These are phyloP conservation scores for Zoroaster sp. DNA, from an alignment of 53 echinoderm and acorn worm genomes.

Conservation along the genomic window DNA sequence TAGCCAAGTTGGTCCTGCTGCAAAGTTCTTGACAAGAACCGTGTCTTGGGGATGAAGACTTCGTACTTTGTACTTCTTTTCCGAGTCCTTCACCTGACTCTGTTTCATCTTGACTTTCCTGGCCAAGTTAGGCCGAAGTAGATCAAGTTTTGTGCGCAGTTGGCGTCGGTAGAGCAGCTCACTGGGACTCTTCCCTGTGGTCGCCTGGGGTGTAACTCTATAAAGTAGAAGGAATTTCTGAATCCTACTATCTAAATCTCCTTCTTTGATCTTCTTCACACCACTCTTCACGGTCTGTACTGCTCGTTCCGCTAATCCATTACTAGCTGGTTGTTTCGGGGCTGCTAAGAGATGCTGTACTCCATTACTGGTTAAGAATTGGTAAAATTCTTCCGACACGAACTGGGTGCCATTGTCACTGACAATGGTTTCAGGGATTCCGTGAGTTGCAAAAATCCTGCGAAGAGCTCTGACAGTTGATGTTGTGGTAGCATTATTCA, in stretches of 20 bases:
- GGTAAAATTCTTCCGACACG: constrained; percentile 61
- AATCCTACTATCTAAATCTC: background rate
- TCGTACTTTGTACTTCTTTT: background rate
- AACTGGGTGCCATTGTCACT: constrained; percentile 67
- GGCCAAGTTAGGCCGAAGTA: background rate
- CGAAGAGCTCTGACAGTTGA: constrained; percentile 52
- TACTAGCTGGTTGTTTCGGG: too few species aligned
- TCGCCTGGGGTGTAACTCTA: background rate
- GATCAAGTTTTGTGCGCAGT: background rate
- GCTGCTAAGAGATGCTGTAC: constrained; percentile 70
- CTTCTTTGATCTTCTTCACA: constrained; percentile 34
- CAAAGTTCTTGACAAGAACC: constrained; percentile 41
- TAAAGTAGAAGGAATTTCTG: background rate
- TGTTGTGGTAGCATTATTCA: too few species aligned
- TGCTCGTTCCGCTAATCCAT: too few species aligned
- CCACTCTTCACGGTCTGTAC: constrained; percentile 44
- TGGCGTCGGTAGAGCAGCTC: background rate
- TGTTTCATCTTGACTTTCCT: background rate
- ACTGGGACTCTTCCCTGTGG: background rate
- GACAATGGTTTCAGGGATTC: constrained; percentile 63
- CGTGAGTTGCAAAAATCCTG: constrained; percentile 60
- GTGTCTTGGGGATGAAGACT: background rate
- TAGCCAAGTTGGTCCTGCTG: background rate
- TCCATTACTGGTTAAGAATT: constrained; percentile 29
- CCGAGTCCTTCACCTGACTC: background rate